Evolutionary conservation across 2,113 vertebrate species (phyloP).

Genomic region (Sus scrofa): DNA sequence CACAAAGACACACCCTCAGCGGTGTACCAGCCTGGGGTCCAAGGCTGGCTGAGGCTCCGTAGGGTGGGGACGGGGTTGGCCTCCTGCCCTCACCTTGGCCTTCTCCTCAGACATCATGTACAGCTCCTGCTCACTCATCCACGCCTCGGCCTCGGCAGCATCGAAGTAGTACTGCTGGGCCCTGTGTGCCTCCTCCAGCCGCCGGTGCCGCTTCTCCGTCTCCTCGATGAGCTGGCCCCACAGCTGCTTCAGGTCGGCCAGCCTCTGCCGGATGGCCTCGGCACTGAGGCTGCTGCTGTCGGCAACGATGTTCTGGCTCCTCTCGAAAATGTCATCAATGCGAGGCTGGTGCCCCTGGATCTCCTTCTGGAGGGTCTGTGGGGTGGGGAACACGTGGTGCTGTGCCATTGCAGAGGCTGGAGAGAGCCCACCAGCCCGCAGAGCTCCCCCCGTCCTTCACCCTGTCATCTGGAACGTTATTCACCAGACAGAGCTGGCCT

Average conservation of each 20-base stretch:
- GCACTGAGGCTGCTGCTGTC: constrained; percentile 90
- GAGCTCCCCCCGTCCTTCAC: not conserved
- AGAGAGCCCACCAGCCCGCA: not conserved
- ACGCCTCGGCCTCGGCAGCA: constrained; percentile 96
- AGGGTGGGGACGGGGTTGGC: fast-evolving
- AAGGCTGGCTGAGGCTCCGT: not conserved
- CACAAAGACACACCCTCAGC: not conserved
- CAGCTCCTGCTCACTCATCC: constrained; percentile 99
- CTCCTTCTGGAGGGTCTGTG: constrained; percentile 97
- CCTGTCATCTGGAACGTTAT: not conserved
- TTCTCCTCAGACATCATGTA: constrained; percentile 99
- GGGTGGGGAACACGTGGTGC: not conserved
- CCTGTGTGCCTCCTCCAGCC: constrained; percentile 95
- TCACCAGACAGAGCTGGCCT: not conserved
- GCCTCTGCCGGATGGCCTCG: constrained; percentile 91
- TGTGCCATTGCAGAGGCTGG: fast-evolving
- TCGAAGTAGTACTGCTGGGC: constrained; percentile 99
- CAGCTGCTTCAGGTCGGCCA: constrained; percentile 91
- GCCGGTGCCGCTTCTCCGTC: constrained; percentile 91
- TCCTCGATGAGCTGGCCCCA: constrained; percentile 94
- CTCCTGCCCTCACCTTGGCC: constrained; percentile 92
- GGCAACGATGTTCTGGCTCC: constrained; percentile 92
- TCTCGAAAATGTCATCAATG: constrained; percentile 95
- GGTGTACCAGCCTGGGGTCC: not conserved
- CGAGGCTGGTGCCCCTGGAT: constrained; percentile 98